Base-by-base conservation (phyloP, 2,113 vertebrate species). In the Corynorhinus townsendii region DNA sequence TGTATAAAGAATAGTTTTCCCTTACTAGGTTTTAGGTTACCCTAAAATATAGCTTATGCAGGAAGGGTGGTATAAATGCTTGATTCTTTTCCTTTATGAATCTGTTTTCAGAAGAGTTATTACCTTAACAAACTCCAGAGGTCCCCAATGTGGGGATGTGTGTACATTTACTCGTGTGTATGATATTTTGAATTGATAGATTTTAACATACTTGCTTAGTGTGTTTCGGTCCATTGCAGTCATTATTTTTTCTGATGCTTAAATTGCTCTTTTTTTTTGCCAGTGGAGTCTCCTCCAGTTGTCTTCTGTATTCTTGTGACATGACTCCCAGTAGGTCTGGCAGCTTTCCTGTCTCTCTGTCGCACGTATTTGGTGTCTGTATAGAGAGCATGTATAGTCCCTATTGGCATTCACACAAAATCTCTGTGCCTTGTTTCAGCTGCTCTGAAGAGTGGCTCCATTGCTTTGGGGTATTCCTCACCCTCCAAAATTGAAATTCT, bases 21-120 rank as follows among this genome's bases (percentile, higher is more conserved):
- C 38, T 93, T 85, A 33, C 3, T 71, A 19, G 56, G 35, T 45
- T 47, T 73, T 82, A 94, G 82, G 11, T 86, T 45, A 83, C 11
- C 30, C 10, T 94, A 92, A 85, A 90, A 81, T 92, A 45, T 2
- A 90, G n/a, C 52, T 82, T 90, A 28, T 40, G 45, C 0, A 71
- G 69, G 71, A 92, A 83, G 73, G 43, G n/a, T 35, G 85, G 54
- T 35, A 43, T 90, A 85, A 90, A 85, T 62, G 76, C 49, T 94
- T 90, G 30, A 89, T 85, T 54, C 54, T 85, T 95, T 75, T 43
- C 35, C 38, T 84, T 62, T n/a, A 62, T 15, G 3, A 79, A 10
- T 56, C 20, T 81, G 0, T 94, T 91, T 79, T 62, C 52, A 90
- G 24, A 93, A 91, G 56, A 77, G 19, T 77, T 26, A 16, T 12